Evolutionary conservation across 2,888 invertebrate genomes (phyloP).

Genomic region (Heliconius cydno): DNA sequence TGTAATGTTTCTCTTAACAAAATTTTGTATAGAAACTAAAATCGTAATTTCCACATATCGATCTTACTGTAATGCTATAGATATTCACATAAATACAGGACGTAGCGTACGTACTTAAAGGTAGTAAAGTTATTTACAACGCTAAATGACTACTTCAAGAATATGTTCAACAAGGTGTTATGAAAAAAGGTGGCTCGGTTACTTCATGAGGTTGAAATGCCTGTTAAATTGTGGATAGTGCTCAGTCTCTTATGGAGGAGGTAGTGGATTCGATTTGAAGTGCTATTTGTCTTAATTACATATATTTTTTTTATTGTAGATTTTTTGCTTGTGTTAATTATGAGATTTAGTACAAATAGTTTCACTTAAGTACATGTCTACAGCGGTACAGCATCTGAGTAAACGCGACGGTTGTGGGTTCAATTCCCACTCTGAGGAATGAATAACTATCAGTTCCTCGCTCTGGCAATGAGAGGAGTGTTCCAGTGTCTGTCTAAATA

Average conservation of each 20-base stretch:
- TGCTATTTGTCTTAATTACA: not conserved
- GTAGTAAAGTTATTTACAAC: constrained; percentile 38
- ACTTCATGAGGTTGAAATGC: not conserved
- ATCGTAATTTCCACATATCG: constrained; percentile 6
- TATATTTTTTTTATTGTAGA: not conserved
- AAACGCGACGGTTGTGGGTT: not conserved
- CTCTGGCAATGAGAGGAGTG: not conserved
- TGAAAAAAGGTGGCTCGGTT: constrained; percentile 23
- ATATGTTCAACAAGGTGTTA: constrained; percentile 25
- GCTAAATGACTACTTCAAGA: constrained; percentile 29
- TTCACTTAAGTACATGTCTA: too few species aligned
- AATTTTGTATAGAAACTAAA: not conserved
- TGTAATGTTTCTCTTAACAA: not conserved
- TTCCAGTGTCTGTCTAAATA: not conserved
- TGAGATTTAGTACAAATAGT: not conserved
- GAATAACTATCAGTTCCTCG: not conserved
- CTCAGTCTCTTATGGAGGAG: not conserved
- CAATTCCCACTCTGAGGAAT: not conserved
- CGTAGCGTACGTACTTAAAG: constrained; percentile 32
- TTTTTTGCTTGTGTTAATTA: not conserved
- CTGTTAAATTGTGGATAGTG: not conserved
- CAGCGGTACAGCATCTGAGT: too few species aligned
- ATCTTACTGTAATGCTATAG: constrained; percentile 2
- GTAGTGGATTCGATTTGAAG: not conserved
- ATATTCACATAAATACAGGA: constrained; percentile 17